Evolutionary conservation across 2,797 vertebrate genomes (phyloP).

Genomic region (Leptoclinus maculatus): DNA sequence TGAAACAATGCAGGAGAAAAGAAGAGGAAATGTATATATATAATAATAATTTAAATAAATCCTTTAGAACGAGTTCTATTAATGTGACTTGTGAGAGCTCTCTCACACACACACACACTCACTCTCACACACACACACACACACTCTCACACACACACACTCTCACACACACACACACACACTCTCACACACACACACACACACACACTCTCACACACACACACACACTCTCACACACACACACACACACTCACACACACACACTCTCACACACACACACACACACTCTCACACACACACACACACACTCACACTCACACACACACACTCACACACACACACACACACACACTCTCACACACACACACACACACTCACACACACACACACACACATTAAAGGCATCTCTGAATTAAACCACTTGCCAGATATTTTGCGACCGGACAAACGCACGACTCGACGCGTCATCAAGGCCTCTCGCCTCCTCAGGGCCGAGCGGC

Average conservation of each 20-base stretch:
- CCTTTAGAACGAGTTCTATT: not conserved
- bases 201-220: too few relatives aligned
- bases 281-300: not conserved
- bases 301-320: constrained; percentile 6
- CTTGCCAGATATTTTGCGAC: not conserved
- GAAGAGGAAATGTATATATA: too few relatives aligned
- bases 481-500: not conserved
- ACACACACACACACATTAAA: not conserved
- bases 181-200: not conserved
- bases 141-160: too few relatives aligned
- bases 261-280: too few relatives aligned
- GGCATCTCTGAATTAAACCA: not conserved
- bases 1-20: too few relatives aligned
- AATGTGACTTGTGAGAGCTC: too few relatives aligned
- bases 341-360: not conserved
- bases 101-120: too few relatives aligned
- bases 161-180: too few relatives aligned
- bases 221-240: too few relatives aligned
- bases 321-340: not conserved
- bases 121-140: too few relatives aligned
- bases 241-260: too few relatives aligned
- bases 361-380: not conserved
- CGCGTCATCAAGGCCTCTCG: constrained; percentile 30
- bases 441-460: constrained; percentile 23
- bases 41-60: too few relatives aligned